phyloP scores from a whole-genome alignment of 2,797 vertebrate species.

The Paramormyrops hopkinsi region DNA sequence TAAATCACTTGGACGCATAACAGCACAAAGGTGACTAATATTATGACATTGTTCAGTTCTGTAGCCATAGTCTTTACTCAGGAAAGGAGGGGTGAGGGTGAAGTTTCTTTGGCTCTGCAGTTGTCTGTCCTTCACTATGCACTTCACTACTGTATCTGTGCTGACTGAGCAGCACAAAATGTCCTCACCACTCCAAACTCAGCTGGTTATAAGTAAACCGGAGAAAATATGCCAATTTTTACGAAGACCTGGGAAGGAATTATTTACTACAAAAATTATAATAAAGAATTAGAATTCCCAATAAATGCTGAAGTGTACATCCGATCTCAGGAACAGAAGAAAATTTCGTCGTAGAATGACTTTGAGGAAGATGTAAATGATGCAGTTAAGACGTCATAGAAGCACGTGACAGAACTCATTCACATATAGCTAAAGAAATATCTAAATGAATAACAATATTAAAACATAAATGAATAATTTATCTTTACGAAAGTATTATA shows the following conservation, averaged over 20 bases:
- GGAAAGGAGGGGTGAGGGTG: too few species aligned
- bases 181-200: neutral
- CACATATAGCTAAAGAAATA: neutral
- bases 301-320: neutral
- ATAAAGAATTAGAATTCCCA: neutral
- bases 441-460: neutral
- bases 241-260: neutral
- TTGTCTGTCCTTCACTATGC: too few species aligned
- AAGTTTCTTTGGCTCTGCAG: too few species aligned
- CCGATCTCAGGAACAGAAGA: neutral
- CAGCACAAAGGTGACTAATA: too few species aligned
- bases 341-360: neutral
- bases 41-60: too few species aligned
- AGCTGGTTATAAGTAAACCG: neutral
- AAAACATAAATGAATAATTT: neutral
- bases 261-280: neutral
- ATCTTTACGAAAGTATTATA: neutral
- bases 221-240: neutral
- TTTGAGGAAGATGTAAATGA: too few species aligned
- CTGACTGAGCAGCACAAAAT: too few species aligned
- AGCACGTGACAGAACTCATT: neutral
- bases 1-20: too few species aligned
- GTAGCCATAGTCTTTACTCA: too few species aligned
- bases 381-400: neutral
- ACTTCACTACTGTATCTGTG: too few species aligned